Percentiles rank a stretch among this genome's conserved stretches.
Evolutionary conservation across 2,888 invertebrate genomes (phyloP).

Genomic region (Aethes cnicana): DNA sequence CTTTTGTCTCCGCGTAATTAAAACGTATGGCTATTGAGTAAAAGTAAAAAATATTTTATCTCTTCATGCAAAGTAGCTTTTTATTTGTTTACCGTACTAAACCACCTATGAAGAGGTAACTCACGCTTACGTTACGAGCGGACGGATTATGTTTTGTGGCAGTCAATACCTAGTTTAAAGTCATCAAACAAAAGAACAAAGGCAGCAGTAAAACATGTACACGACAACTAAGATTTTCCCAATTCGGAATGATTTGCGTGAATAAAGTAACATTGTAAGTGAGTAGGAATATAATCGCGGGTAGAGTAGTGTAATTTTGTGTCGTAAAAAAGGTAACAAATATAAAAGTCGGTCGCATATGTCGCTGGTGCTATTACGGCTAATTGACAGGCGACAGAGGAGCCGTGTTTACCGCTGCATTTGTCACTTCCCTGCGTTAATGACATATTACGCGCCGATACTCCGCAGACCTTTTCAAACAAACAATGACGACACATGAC

Average conservation of each 20-base stretch:
- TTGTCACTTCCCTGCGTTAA: slow-evolving; percentile 74
- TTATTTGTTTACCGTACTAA: not conserved
- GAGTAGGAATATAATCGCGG: slow-evolving; percentile 21
- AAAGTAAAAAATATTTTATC: too few relatives aligned
- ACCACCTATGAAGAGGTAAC: not conserved
- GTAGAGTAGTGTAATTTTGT: slow-evolving; percentile 61
- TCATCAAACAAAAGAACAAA: slow-evolving; percentile 23
- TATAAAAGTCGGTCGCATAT: slow-evolving; percentile 69
- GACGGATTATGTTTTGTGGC: too few relatives aligned
- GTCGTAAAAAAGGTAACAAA: slow-evolving; percentile 69
- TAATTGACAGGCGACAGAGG: slow-evolving; percentile 73
- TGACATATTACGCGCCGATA: slow-evolving; percentile 59
- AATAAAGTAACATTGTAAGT: slow-evolving; percentile 19
- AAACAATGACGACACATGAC: slow-evolving; percentile 45
- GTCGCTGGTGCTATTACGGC: slow-evolving; percentile 67
- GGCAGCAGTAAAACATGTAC: slow-evolving; percentile 18
- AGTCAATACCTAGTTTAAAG: slow-evolving; percentile 4
- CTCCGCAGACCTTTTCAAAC: slow-evolving; percentile 52
- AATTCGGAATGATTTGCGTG: slow-evolving; percentile 18
- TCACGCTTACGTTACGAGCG: not conserved
- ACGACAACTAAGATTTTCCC: slow-evolving; percentile 18
- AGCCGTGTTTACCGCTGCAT: slow-evolving; percentile 64
- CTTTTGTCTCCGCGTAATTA: not conserved
- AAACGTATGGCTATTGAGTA: not conserved
- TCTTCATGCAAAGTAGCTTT: too few relatives aligned